Evolutionary conservation across 2,797 vertebrate genomes (phyloP).

Genomic region (Enteromius paludinosus): DNA sequence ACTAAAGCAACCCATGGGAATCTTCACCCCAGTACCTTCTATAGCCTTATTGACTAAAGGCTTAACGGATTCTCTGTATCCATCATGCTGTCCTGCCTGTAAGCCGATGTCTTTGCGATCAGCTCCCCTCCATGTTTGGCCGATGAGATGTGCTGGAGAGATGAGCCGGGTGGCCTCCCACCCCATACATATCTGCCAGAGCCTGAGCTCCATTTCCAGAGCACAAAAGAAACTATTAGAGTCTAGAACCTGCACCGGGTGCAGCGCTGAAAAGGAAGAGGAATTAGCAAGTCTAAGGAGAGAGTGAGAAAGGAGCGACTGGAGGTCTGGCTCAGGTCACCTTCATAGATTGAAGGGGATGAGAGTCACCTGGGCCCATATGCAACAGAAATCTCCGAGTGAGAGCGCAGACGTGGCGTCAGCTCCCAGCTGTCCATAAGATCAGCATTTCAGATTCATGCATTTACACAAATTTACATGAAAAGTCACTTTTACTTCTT

Average conservation of each 20-base stretch:
- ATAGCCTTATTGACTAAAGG: slow-evolving; percentile 25
- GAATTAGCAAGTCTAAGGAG: slow-evolving; percentile 35
- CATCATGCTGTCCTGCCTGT: slow-evolving; percentile 14
- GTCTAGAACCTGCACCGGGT: slow-evolving; percentile 7
- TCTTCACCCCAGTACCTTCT: not conserved
- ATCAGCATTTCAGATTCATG: slow-evolving; percentile 25
- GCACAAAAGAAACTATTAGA: slow-evolving; percentile 53
- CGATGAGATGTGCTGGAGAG: slow-evolving; percentile 21
- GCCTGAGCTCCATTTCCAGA: slow-evolving; percentile 20
- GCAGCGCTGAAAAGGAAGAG: slow-evolving; percentile 26
- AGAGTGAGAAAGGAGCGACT: not conserved
- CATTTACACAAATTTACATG: slow-evolving; percentile 30
- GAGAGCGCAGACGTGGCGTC: not conserved
- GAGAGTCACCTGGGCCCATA: slow-evolving; percentile 34
- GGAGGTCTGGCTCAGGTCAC: slow-evolving; percentile 27
- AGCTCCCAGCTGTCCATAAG: slow-evolving; percentile 18
- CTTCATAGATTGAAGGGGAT: slow-evolving; percentile 39
- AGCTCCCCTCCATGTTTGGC: not conserved
- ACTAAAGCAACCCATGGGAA: not conserved
- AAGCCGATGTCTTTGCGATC: slow-evolving; percentile 23
- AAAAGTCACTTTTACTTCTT: slow-evolving; percentile 25
- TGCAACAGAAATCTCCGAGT: slow-evolving; percentile 18
- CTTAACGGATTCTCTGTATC: slow-evolving; percentile 20
- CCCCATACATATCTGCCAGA: not conserved
- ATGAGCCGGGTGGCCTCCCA: slow-evolving; percentile 12